These are phyloP conservation scores for Nemurella pictetii DNA, from an alignment of 2,888 invertebrate genomes.

Conservation along the genomic window DNA sequence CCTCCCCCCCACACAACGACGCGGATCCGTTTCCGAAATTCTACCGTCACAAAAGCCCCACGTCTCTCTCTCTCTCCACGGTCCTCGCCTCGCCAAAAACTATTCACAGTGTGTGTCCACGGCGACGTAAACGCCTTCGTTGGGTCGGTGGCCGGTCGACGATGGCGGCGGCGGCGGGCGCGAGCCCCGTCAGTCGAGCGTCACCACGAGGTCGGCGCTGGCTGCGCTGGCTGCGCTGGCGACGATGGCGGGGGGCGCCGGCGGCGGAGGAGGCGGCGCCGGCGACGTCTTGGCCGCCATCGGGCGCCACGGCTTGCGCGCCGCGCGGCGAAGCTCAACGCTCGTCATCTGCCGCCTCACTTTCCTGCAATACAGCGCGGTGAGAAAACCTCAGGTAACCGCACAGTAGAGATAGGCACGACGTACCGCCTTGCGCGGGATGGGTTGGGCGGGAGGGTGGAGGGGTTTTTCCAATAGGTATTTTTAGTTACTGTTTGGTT, in stretches of 20 bases:
- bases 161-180: background rate
- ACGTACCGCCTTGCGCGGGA: no score
- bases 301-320: constrained; percentile 81
- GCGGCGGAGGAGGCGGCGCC: constrained; percentile 53
- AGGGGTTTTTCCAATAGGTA: no score
- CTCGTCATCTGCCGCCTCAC: constrained; percentile 79
- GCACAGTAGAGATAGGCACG: constrained; percentile 22
- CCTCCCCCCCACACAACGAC: no score
- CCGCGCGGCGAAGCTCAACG: constrained; percentile 78
- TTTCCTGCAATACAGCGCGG: constrained; percentile 63
- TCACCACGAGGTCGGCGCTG: constrained; percentile 53
- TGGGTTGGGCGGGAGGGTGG: no score
- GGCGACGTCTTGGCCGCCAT: constrained; percentile 53
- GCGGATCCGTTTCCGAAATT: background rate
- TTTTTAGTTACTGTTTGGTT: no score
- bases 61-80: background rate
- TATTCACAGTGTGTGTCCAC: background rate
- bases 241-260: constrained; percentile 56
- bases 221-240: constrained; percentile 48
- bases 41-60: background rate
- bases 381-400: constrained; percentile 37
- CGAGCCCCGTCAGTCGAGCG: constrained; percentile 52
- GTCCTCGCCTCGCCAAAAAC: background rate
- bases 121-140: background rate
- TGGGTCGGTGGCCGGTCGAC: background rate